Conservation (phyloP, 2,888 invertebrate genomes). For the Operophtera brumata region DNA sequence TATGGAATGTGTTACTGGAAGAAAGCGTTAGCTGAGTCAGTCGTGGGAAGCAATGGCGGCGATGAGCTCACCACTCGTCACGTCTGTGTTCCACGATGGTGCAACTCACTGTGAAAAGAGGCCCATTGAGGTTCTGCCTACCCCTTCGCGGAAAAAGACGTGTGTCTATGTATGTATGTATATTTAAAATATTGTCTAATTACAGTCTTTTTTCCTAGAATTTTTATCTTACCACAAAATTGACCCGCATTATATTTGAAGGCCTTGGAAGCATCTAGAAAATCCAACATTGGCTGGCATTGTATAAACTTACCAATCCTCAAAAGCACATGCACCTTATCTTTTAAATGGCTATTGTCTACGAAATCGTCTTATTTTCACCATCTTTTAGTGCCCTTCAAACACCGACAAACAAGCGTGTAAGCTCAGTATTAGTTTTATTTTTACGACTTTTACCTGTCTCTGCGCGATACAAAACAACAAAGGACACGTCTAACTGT, state of each 20-base stretch:
- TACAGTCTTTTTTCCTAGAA: neutral
- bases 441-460: slow-evolving; percentile 19
- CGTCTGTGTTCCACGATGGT: too few relatives aligned
- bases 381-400: slow-evolving; percentile 5
- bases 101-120: too few relatives aligned
- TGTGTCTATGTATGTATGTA: too few relatives aligned
- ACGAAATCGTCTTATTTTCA: slow-evolving; percentile 12
- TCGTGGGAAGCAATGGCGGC: too few relatives aligned
- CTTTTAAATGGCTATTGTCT: slow-evolving; percentile 7
- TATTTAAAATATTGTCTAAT: neutral
- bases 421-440: slow-evolving; percentile 5
- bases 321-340: slow-evolving; percentile 7
- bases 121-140: too few relatives aligned
- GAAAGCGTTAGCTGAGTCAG: too few relatives aligned
- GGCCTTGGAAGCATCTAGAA: neutral
- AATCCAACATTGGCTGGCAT: too few relatives aligned
- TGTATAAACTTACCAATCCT: neutral
- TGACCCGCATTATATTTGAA: neutral
- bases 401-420: slow-evolving; percentile 15
- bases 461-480: slow-evolving; percentile 1
- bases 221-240: neutral
- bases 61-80: too few relatives aligned
- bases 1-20: too few relatives aligned
- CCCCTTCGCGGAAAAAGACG: too few relatives aligned
- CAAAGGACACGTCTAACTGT: slow-evolving; percentile 14